Evolutionary conservation across 1,140 invertebrate genomes (phyloP), one percentile per base, ranked within the genome.

Genomic region (Sycobia sp.): DNA sequence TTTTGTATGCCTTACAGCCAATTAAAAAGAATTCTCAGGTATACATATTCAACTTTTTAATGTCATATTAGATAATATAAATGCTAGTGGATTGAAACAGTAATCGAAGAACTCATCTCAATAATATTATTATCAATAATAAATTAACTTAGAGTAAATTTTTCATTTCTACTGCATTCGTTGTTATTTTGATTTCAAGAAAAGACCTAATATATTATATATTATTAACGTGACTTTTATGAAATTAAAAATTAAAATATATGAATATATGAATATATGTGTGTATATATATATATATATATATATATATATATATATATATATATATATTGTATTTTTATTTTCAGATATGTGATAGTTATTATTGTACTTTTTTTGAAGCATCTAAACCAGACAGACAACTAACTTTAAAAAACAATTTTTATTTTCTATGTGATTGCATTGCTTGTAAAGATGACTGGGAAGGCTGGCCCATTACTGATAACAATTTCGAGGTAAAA

Each of bases 21-120:
- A 65, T 65, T 22, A 16, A 32, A 38, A 46, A 58, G 25, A 44
- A 58, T 53, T 8, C 25, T 23, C 55, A 65, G 18, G 55, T 65
- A 59, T n/a, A 10, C 8, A 47, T 27, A 8, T 11, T 7, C 11
- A 32, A 32, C 11, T 7, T 32, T 7, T 32, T 4, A 16, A 43
- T 20, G 1, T 20, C 18, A 43, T 14, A 14, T 38, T 3, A 38
- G 3, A 14, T 14, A n/a, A 39, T 10, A 39, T 9, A 23, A 29
- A 39, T 10, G 10, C 27, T 27, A 27, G 14, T 27, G 23, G 5
- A 27, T 25, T 39, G 3, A 9, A 55, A 1, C 39, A n/a, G 9
- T 9, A 41, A 39, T 16, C 4, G 14, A 3, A 16, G n/a, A 16
- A 39, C 4, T 39, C 18, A 11, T n/a, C 25, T 39, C 2, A 14